Evolutionary conservation across 2,113 vertebrate species (phyloP), one percentile per base, ranked within the genome.

Genomic region (Polypterus bichir): DNA sequence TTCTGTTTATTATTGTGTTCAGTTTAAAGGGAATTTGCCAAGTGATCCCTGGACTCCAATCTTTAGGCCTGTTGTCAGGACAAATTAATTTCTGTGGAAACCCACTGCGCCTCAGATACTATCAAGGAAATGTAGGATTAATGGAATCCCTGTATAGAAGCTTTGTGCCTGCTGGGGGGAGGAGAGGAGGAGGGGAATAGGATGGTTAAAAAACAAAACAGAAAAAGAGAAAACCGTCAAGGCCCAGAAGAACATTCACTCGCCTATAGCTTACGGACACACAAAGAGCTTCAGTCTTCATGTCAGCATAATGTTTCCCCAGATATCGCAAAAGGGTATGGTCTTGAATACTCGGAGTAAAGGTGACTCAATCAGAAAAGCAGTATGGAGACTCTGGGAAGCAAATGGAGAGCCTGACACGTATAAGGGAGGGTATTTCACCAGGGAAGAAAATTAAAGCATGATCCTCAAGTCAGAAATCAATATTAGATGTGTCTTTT

Each of bases 41-140:
- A 80, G 68, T 76, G 77, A 80, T 83, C 79, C 76, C 74, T 77
- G 74, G 77, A 82, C 81, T 85, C 77, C 73, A 85, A 82, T 83
- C 75, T 85, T 81, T 79, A 79, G 71, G 70, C 73, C 72, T 76
- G 73, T 83, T 85, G 77, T 84, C 77, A 86, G 73, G 77, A 84
- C 73, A 84, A 86, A 87, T 88, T 84, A 84, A 86, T 87, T 85
- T 84, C 77, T 82, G 66, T 79, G 74, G 78, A 83, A 84, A 77
- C 72, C 75, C 72, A 72, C 73, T 78, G 75, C 79, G 72, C 70
- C 76, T 82, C 69, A 69, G 72, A 84, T 86, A 84, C 70, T 71
- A 81, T 81, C 79, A 77, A 78, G 73, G 77, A 89, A 84, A 81
- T 76, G 67, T 66, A 77, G 74, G 71, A 84, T 85, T 84, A 87